These are phyloP conservation scores for Empis livida DNA, from an alignment of 2,888 invertebrate species.

Conservation along the genomic window DNA sequence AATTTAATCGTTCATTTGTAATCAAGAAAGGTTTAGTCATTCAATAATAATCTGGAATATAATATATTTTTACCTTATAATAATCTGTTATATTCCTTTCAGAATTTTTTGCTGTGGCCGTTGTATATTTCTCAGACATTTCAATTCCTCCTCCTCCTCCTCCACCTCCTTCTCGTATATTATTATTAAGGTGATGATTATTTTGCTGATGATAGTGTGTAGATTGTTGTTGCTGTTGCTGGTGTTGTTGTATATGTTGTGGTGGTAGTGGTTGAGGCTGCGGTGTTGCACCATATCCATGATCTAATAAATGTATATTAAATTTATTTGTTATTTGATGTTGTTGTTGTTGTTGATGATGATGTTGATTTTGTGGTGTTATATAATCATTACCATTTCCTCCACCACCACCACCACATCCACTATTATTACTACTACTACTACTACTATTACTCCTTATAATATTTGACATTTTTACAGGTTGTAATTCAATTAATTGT, in stretches of 20 bases:
- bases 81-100: constrained; percentile 33
- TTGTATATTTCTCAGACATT: constrained; percentile 26
- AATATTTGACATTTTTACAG: not conserved
- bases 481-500: not conserved
- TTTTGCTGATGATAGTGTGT: constrained; percentile 1
- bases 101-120: constrained; percentile 37
- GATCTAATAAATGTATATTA: constrained; percentile 60
- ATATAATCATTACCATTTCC: not conserved
- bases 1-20: no score
- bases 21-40: no score
- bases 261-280: constrained; percentile 48
- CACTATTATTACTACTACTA: not conserved
- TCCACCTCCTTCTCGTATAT: not conserved
- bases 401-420: not conserved
- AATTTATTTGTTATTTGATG: constrained; percentile 1
- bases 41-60: constrained; percentile 1
- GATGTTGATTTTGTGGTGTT: constrained; percentile 5
- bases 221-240: constrained; percentile 4
- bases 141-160: constrained; percentile 1
- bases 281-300: constrained; percentile 75
- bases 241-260: constrained; percentile 21
- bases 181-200: not conserved
- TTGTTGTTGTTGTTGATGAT: constrained; percentile 13
- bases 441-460: constrained; percentile 5
- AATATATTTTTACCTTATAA: constrained; percentile 28